Base-by-base conservation (phyloP, 2,888 invertebrate genomes). In the Slavum lentiscoides region DNA sequence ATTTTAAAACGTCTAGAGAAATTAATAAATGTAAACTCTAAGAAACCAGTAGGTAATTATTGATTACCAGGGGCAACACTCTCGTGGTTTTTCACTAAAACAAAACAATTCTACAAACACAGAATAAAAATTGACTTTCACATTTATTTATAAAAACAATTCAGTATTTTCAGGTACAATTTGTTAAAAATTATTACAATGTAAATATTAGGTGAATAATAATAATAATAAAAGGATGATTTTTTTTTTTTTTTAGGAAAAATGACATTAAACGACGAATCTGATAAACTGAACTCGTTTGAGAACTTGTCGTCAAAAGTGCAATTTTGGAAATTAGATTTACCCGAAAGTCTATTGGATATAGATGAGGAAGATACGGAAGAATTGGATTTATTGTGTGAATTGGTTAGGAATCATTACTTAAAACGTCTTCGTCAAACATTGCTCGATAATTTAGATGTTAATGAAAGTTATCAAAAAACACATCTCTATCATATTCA, bases 361-460 rank as follows among this genome's bases (percentile, higher is more conserved):
- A 13, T 80, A 5, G 77, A 77, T 43, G 72, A 49, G 49, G 49
- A 66, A 23, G 72, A 72, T 58, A 39, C 30, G 19, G 64, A 72
- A 72, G 43, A 72, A 0, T 70, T 72, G 19, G 64, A 80, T 30
- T 19, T 72, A 23, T 37, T 80, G 8, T 72, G 72, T 43, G 72
- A 80, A 58, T 55, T 80, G 43, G 80, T 80, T 72, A 62, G 80
- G 39, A 80, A 66, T 43, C 70, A 72, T 19, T 80, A 80, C 43
- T 80, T 80, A 39, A 80, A 80, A 66, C 72, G 39, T 49, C 70
- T 80, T 4, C 70, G 64, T 19, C 64, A 80, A 80, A 80, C 70
- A 39, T 55, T 80, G 11, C 37, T 55, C 19, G 58, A 72, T n/a
- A 80, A 80, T 70, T 43, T 80, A 43, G n/a, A 72, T 15, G 37